Conservation (phyloP, 30 jellyfish, hydroid and myxozoan species). For the Turritopsis dohrnii region DNA sequence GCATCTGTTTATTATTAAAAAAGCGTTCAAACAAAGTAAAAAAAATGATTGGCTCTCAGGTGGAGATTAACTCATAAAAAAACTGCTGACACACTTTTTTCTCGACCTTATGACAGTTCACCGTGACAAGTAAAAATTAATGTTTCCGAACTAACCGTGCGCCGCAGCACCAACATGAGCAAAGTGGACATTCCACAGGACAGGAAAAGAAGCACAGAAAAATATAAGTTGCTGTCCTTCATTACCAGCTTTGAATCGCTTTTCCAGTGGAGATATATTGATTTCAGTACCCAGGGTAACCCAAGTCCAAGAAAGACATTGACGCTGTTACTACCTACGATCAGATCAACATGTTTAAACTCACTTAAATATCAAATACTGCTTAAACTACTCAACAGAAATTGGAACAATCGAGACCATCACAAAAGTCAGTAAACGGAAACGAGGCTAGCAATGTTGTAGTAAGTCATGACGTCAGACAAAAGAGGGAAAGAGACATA, state of each 20-base stretch:
- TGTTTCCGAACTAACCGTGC: conserved; percentile 44
- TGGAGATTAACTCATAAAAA: too few relatives aligned
- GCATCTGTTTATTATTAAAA: too few relatives aligned
- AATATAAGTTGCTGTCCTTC: conserved; percentile 45
- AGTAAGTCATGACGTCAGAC: too few relatives aligned
- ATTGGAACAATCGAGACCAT: neutral
- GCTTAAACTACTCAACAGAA: neutral
- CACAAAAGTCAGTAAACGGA: too few relatives aligned
- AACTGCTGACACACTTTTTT: neutral
- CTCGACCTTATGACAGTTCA: too few relatives aligned
- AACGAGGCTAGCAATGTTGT: too few relatives aligned
- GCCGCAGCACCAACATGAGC: conserved; percentile 44
- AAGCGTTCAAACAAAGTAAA: too few relatives aligned
- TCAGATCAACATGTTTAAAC: neutral
- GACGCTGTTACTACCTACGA: conserved; percentile 86
- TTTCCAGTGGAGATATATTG: conserved; percentile 35
- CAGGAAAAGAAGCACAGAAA: conserved; percentile 62
- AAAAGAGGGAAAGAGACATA: neutral
- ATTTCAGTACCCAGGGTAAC: conserved; percentile 74
- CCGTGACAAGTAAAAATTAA: neutral
- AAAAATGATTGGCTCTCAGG: too few relatives aligned
- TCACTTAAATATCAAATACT: neutral
- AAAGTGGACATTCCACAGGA: conserved; percentile 64
- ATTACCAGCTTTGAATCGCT: conserved; percentile 37
- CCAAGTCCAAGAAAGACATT: conserved; percentile 93